Evolutionary conservation across 2,797 vertebrate species (phyloP).

Genomic region (Pelobates cultripes): DNA sequence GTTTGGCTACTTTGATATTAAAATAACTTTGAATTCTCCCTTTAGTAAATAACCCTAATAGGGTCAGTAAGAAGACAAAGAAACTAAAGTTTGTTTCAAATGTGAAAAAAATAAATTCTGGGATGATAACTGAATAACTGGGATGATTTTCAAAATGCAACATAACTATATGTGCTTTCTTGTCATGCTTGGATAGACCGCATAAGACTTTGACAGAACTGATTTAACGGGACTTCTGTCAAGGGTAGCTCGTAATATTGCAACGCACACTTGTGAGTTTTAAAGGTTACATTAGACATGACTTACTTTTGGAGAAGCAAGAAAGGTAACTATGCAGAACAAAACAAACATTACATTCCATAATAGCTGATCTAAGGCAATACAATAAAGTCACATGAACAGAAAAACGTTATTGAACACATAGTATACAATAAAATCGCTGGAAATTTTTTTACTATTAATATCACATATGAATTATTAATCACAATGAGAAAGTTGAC

Average conservation of each 20-base stretch:
- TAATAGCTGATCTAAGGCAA: conserved; percentile 11
- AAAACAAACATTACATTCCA: conserved; percentile 31
- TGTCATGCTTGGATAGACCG: conserved; percentile 15
- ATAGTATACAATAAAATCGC: conserved; percentile 30
- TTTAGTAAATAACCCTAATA: no score
- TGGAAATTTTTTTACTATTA: conserved; percentile 35
- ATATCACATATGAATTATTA: conserved; percentile 46
- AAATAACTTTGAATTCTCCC: no score
- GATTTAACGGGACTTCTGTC: conserved; percentile 2
- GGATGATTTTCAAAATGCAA: not conserved
- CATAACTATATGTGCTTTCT: conserved; percentile 5
- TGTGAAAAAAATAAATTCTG: no score
- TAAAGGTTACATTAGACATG: conserved; percentile 28
- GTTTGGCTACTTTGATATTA: no score
- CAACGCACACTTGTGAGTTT: conserved; percentile 30
- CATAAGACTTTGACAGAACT: conserved; percentile 10
- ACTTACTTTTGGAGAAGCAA: conserved; percentile 39
- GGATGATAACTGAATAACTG: no score
- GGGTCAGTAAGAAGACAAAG: no score
- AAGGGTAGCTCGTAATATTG: conserved; percentile 19
- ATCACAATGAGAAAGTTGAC: conserved; percentile 32
- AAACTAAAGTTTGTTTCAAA: no score
- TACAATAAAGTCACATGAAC: conserved; percentile 19
- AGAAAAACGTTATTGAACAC: conserved; percentile 25
- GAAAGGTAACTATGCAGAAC: conserved; percentile 40